These are phyloP conservation scores for Poicephalus gulielmi DNA, from an alignment of 2,113 vertebrate genomes.

Conservation along the genomic window DNA sequence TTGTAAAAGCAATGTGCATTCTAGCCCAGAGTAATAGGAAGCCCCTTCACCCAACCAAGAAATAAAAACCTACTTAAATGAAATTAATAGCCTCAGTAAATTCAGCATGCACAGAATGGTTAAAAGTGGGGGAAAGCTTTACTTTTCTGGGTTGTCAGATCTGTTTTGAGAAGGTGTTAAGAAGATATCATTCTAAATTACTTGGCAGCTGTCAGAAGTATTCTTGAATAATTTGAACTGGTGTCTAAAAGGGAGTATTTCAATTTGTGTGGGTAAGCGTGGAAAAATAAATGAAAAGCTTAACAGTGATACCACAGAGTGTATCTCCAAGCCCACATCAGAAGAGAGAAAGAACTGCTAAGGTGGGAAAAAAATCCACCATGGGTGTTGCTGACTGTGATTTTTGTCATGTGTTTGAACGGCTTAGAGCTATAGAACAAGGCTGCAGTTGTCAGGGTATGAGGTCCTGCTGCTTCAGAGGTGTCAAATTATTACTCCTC, in stretches of 20 bases:
- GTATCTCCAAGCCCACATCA: constrained; percentile 82
- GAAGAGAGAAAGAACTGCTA: constrained; percentile 76
- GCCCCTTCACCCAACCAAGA: neutral
- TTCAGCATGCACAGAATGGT: neutral
- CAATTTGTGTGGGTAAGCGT: constrained; percentile 76
- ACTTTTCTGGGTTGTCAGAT: constrained; percentile 62
- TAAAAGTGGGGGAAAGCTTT: neutral
- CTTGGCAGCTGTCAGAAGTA: constrained; percentile 79
- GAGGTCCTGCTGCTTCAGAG: constrained; percentile 80
- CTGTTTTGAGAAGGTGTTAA: constrained; percentile 81
- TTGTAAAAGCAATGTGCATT: neutral
- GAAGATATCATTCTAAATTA: constrained; percentile 79
- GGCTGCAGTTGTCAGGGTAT: constrained; percentile 79
- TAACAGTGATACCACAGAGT: constrained; percentile 82
- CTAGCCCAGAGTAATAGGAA: neutral
- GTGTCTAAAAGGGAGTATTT: constrained; percentile 77
- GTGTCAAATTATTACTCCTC: constrained; percentile 88
- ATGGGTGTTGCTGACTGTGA: constrained; percentile 84
- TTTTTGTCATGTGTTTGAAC: constrained; percentile 81
- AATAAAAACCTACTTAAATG: neutral
- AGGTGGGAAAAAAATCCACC: constrained; percentile 74
- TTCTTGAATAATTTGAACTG: constrained; percentile 83
- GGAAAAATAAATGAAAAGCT: constrained; percentile 82
- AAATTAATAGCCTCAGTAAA: constrained; percentile 35
- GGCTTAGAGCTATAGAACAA: constrained; percentile 79